Base-by-base conservation (phyloP, 2,797 vertebrate genomes). In the Silurus aristotelis region DNA sequence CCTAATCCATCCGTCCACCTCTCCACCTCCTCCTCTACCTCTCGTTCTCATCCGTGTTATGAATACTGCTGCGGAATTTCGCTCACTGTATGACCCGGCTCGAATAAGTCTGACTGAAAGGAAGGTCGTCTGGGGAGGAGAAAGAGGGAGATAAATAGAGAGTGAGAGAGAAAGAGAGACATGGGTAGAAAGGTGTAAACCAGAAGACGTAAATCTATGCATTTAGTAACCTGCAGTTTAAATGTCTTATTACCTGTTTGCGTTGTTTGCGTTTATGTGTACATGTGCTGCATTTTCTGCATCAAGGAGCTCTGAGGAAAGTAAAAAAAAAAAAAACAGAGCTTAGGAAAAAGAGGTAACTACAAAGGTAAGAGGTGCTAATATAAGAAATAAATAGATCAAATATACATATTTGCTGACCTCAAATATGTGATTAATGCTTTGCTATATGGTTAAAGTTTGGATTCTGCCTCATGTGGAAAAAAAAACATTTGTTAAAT, bases 1-100 rank as follows among this genome's bases (percentile, higher is more conserved):
- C 87, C 80, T 84, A 84, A 87, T 89, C 83, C 85, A 75, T 85
- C 72, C 63, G 58, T 77, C 73, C 52, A 38, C 66, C 31, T 73
- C 80, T 83, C 78, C 78, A 63, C 68, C 84, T 75, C 79, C 71
- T 58, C 61, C 60, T 86, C 81, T 22, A 22, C 73, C 19, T 80
- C 78, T 67, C n/a, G 43, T 55, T 84, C 84, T 73, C 55, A 84
- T 77, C 84, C 75, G 48, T 60, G 66, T 67, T 75, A 48, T 68
- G 46, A 88, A 78, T 66, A 60, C 58, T 43, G 56, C 75, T 64
- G 83, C 87, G 73, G 85, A 90, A 87, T 82, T 75, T 83, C 38
- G 19, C 81, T 76, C 87, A 76, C 77, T 82, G 46, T 79, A 38
- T 78, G 72, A 84, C 64, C 55, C 75, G 80, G 64, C 83, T 71